Evolutionary conservation across 2,888 invertebrate genomes (phyloP).

Genomic region (Dicroscelio sp.): DNA sequence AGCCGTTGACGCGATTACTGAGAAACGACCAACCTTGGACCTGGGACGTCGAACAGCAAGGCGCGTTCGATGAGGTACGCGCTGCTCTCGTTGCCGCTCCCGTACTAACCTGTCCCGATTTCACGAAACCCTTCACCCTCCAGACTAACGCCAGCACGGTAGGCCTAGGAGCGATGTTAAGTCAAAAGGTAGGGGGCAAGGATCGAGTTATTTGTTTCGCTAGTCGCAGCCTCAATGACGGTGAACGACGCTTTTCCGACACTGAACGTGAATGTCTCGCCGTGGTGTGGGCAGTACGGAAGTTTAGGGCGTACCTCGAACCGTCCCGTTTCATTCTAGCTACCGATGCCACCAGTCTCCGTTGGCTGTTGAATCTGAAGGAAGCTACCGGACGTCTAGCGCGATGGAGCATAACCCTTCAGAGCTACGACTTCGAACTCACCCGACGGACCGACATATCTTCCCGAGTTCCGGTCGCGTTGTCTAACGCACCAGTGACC

Average conservation of each 20-base stretch:
- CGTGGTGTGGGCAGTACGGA: neutral
- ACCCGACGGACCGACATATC: neutral
- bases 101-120: neutral
- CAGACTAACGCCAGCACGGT: constrained; percentile 9
- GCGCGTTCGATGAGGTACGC: neutral
- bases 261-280: constrained; percentile 42
- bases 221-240: constrained; percentile 6
- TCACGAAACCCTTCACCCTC: neutral
- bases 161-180: constrained; percentile 29
- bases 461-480: neutral
- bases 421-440: constrained; percentile 2
- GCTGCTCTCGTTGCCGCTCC: neutral
- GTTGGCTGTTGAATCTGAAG: constrained; percentile 35
- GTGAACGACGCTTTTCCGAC: neutral
- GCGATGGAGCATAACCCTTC: constrained; percentile 58
- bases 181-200: neutral
- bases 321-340: neutral
- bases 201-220: constrained; percentile 15
- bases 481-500: neutral
- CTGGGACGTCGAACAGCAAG: neutral
- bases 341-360: constrained; percentile 30
- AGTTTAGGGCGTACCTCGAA: neutral
- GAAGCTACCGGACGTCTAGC: constrained; percentile 68
- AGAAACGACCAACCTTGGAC: neutral
- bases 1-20: neutral